phyloP scores from a whole-genome alignment of 2,113 vertebrate genomes.

The Heteronetta atricapilla region DNA sequence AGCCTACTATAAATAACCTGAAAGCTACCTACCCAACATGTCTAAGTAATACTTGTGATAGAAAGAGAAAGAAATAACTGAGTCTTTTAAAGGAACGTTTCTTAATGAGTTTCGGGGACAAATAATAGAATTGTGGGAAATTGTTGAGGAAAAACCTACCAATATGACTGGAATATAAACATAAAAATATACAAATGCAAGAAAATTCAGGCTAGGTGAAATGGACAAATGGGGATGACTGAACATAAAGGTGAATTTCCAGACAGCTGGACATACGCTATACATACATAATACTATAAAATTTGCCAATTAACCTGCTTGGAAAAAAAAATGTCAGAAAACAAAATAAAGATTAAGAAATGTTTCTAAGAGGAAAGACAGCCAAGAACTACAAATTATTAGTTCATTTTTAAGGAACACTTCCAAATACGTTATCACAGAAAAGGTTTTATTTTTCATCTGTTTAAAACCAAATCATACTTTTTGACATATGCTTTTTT shows the following conservation, averaged over 20 bases:
- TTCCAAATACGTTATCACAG: background rate
- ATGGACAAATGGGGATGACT: background rate
- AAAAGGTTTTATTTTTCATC: background rate
- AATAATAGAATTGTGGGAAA: background rate
- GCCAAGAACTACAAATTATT: background rate
- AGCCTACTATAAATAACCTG: background rate
- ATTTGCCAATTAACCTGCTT: background rate
- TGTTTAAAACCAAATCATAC: background rate
- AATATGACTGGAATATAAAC: background rate
- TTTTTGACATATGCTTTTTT: background rate
- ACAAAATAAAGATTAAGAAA: background rate
- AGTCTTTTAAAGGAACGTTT: background rate
- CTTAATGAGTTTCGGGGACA: background rate
- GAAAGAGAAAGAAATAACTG: background rate
- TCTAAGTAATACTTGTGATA: background rate
- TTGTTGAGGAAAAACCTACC: background rate
- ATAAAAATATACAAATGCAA: background rate
- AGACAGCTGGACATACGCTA: background rate
- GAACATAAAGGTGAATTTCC: background rate
- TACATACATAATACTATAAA: background rate
- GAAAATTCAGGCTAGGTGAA: background rate
- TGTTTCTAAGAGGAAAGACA: background rate
- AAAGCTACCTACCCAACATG: background rate
- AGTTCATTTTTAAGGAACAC: background rate
- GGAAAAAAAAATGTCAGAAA: background rate